These are phyloP conservation scores for Aradophagus sp. DNA, from an alignment of 1,140 invertebrate genomes.

Conservation along the genomic window DNA sequence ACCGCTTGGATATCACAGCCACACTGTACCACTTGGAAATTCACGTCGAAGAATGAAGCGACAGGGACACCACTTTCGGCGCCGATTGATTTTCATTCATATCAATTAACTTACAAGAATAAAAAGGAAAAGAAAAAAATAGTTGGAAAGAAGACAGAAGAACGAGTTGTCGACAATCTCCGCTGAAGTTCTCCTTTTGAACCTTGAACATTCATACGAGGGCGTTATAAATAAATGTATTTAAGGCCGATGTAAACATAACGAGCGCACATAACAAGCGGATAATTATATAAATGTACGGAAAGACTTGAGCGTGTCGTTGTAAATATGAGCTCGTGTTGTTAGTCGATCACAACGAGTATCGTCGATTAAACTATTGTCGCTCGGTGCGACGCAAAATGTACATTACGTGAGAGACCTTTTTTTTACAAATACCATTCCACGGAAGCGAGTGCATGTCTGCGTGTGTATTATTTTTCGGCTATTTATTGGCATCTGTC, in stretches of 20 bases:
- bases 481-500: conserved; percentile 54
- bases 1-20: conserved; percentile 25
- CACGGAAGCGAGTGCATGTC: conserved; percentile 28
- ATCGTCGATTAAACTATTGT: conserved; percentile 47
- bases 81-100: conserved; percentile 32
- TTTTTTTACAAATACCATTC: conserved; percentile 32
- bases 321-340: conserved; percentile 17
- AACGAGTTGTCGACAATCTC: conserved; percentile 23
- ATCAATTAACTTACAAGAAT: conserved; percentile 13
- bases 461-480: conserved; percentile 42
- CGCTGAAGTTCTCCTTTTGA: conserved; percentile 14
- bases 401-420: conserved; percentile 62
- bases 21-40: conserved; percentile 11
- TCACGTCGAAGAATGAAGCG: conserved; percentile 7
- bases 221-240: conserved; percentile 59
- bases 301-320: conserved; percentile 37
- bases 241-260: conserved; percentile 55
- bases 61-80: conserved; percentile 4
- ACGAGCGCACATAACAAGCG: conserved; percentile 37
- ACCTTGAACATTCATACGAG: background rate
- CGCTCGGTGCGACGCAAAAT: conserved; percentile 46
- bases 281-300: conserved; percentile 52
- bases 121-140: background rate
- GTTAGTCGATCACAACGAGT: conserved; percentile 23
- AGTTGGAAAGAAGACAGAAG: too few species aligned